Base-by-base conservation (phyloP, 1,140 invertebrate genomes). In the Babylonia areolata region DNA sequence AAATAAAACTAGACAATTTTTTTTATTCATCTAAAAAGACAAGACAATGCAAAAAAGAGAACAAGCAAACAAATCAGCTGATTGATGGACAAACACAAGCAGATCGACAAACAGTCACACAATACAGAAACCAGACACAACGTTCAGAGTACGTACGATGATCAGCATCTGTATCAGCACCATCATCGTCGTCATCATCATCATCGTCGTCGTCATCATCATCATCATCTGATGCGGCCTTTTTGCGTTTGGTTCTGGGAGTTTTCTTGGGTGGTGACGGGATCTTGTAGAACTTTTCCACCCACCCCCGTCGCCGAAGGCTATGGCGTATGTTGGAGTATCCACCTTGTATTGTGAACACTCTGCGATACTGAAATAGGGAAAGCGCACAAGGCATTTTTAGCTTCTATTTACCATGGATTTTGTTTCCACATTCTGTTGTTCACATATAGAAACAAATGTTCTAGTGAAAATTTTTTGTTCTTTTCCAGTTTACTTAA, bases 261-360 rank as follows among this genome's bases (percentile, higher is more conserved):
- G 90, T 88, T 84, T 91, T 91, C 87, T 93, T 93, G 20, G 88
- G 88, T 69, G 90, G 90, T 11, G 85, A 87, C 15, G 90, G 88
- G 31, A 92, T 90, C 81, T 91, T 91, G 87, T 93, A 94, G 85
- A 94, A 93, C 85, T 95, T 95, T 89, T 95, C 95, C 35, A 95
- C 93, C 95, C 95, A 95, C 0, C 95, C 95, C 79, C 95, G 89
- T 84, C 92, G 92, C 81, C 94, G 85, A 17, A 96, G 86, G 79
- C 94, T 94, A 35, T 94, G 91, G 84, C 95, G 90, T 12, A 96
- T 92, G 39, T 94, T 93, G 15, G 95, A 94, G 90, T 95, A 95
- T 9, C 94, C 94, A 39, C 95, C 95, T 51, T 94, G 93, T 42
- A 95, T 94, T 0, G 94, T 94, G 90, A 95, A 95, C 39, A 95